Evolutionary conservation across 2,113 vertebrate genomes (phyloP).

Genomic region (Uria aalge): DNA sequence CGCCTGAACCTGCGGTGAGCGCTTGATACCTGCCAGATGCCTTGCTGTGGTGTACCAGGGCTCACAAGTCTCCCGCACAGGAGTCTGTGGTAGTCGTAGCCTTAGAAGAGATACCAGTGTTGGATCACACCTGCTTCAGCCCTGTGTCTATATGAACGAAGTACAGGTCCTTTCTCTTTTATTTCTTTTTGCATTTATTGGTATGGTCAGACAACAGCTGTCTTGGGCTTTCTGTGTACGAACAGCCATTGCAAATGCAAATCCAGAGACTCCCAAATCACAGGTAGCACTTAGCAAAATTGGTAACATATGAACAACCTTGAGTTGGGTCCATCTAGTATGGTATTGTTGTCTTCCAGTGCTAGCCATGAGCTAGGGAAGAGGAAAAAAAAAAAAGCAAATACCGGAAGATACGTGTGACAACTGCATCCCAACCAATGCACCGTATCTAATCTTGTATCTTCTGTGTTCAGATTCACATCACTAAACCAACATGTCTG

Average conservation of each 20-base stretch:
- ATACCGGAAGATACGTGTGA: too few relatives aligned
- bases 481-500: background rate
- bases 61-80: rapidly evolving
- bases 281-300: background rate
- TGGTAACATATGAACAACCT: too few relatives aligned
- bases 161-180: background rate
- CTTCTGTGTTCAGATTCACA: background rate
- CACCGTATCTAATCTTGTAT: background rate
- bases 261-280: background rate
- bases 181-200: background rate
- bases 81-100: rapidly evolving
- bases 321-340: background rate
- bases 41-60: rapidly evolving
- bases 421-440: background rate
- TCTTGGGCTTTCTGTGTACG: background rate
- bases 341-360: too few relatives aligned
- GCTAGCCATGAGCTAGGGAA: background rate
- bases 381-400: background rate
- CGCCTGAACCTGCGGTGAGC: rapidly evolving
- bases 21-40: rapidly evolving
- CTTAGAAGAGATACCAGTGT: background rate
- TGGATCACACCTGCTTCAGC: background rate
- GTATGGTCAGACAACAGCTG: background rate
- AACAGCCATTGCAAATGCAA: background rate
- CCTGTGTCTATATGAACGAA: rapidly evolving